Evolutionary conservation across 2,113 vertebrate genomes (phyloP).

Genomic region (Solea senegalensis): DNA sequence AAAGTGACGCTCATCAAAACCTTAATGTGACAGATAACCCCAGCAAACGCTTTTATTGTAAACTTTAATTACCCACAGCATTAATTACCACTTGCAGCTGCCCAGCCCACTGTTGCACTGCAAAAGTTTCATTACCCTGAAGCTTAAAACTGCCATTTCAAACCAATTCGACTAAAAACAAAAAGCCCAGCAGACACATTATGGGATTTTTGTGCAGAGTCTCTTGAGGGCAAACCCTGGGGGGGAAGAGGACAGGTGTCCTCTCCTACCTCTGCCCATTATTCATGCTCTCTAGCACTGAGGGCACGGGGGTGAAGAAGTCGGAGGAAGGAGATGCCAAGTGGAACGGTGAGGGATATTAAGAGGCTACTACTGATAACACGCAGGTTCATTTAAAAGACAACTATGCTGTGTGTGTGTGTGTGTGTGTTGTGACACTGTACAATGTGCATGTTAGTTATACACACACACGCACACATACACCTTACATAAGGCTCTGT

Average conservation of each 20-base stretch:
- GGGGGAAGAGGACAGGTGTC: slow-evolving; percentile 6
- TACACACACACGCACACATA: background rate
- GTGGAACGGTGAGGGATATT: background rate
- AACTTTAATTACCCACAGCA: background rate
- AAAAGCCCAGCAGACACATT: background rate
- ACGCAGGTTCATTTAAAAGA: no score
- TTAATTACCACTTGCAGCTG: background rate
- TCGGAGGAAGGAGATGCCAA: background rate
- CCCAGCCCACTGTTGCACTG: background rate
- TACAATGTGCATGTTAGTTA: background rate
- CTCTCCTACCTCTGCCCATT: slow-evolving; percentile 1
- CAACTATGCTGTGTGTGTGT: no score
- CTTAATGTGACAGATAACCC: no score
- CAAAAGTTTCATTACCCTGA: background rate
- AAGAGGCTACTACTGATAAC: no score
- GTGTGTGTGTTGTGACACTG: no score
- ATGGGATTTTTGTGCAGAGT: slow-evolving; percentile 28
- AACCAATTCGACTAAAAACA: slow-evolving; percentile 27
- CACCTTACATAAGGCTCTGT: background rate
- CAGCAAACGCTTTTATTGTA: background rate
- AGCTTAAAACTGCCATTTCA: slow-evolving; percentile 11
- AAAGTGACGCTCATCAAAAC: no score
- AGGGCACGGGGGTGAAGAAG: slow-evolving; percentile 7
- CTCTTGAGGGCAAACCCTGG: slow-evolving; percentile 30
- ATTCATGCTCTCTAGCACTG: background rate